Evolutionary conservation across 2,797 vertebrate species (phyloP).

Genomic region (Sebastes ruberrimus): DNA sequence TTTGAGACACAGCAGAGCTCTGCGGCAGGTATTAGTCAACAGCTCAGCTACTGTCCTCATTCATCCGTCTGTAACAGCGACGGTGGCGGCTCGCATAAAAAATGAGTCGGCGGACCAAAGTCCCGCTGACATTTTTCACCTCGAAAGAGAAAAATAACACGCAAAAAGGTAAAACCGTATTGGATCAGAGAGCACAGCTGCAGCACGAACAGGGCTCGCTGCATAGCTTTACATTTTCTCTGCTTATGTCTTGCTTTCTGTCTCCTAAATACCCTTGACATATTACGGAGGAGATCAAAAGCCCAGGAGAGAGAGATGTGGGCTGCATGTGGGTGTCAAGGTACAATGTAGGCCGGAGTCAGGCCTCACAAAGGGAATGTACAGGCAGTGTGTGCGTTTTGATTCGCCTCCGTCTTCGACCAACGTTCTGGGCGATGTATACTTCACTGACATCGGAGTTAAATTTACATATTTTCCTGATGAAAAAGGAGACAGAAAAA

Average conservation of each 20-base stretch:
- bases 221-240: constrained; percentile 13
- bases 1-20: background rate
- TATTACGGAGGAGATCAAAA: constrained; percentile 59
- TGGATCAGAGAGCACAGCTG: constrained; percentile 37
- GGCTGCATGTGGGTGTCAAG: constrained; percentile 14
- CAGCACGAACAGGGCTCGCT: background rate
- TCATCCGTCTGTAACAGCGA: constrained; percentile 9
- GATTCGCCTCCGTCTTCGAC: background rate
- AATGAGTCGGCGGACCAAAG: background rate
- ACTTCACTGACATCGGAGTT: background rate
- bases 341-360: constrained; percentile 5
- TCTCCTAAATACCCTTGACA: constrained; percentile 68
- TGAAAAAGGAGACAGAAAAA: background rate
- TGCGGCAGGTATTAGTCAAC: constrained; percentile 19
- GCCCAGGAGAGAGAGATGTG: constrained; percentile 27
- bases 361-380: background rate
- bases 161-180: background rate
- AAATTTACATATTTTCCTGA: background rate
- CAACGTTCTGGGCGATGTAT: background rate
- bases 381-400: background rate
- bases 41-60: background rate
- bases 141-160: background rate
- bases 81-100: constrained; percentile 4
- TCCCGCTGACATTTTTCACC: constrained; percentile 31
- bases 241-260: constrained; percentile 36